A percentile compares a stretch with the other conserved stretches of the same genome.
phyloP scores from a whole-genome alignment of 2,797 vertebrate species.

The Pempheris klunzingeri region DNA sequence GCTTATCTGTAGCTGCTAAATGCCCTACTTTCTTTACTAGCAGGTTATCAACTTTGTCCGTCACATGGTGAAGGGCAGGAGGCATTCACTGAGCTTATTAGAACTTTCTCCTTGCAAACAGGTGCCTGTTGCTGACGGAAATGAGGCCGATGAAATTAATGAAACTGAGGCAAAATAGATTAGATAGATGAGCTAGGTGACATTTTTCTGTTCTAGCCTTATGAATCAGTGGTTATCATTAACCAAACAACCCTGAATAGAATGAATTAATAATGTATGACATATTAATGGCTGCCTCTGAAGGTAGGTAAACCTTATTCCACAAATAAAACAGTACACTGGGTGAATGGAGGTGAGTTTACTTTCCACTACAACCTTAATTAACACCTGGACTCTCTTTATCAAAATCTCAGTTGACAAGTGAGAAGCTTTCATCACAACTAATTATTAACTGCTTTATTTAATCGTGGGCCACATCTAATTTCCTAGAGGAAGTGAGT shows the following conservation, averaged over 20 bases:
- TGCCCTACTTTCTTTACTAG: neutral
- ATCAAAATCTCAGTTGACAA: slow-evolving; percentile 4
- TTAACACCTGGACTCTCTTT: slow-evolving; percentile 20
- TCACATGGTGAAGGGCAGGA: neutral
- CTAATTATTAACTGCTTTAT: slow-evolving; percentile 49
- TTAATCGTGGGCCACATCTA: slow-evolving; percentile 40
- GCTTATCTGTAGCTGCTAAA: neutral
- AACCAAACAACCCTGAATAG: slow-evolving; percentile 37
- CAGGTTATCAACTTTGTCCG: neutral
- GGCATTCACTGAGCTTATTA: neutral
- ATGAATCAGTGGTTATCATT: slow-evolving; percentile 22
- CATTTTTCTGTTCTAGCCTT: neutral
- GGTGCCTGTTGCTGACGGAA: neutral
- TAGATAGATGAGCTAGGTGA: neutral
- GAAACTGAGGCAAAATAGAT: neutral
- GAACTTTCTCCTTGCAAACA: too few relatives aligned
- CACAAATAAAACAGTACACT: slow-evolving; percentile 29
- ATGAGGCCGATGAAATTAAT: neutral
- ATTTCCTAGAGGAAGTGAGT: slow-evolving; percentile 71
- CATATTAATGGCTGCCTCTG: slow-evolving; percentile 37
- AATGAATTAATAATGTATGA: slow-evolving; percentile 39
- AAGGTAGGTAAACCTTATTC: slow-evolving; percentile 19
- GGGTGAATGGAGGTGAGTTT: slow-evolving; percentile 22
- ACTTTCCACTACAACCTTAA: slow-evolving; percentile 39
- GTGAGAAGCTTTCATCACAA: slow-evolving; percentile 9